Base-by-base conservation (phyloP, 2,113 vertebrate genomes). In the Capricornis sumatraensis region DNA sequence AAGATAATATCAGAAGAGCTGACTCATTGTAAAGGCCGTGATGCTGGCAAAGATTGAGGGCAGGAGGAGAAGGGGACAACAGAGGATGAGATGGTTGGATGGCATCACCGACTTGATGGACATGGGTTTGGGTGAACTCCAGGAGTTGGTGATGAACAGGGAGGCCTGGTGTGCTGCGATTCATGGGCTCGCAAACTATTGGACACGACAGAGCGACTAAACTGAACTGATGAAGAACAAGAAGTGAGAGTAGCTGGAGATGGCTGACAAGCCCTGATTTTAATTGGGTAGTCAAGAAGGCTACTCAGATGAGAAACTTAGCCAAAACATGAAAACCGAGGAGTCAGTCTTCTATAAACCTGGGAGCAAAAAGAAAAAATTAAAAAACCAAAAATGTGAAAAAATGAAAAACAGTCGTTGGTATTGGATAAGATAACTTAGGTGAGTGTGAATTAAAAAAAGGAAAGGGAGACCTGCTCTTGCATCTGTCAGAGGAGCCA, bases 111-210 rank as follows among this genome's bases (percentile, higher is more conserved):
- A 57, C 23, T 57, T 1, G 9, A 57, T 25, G 55, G 9, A 57
- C 55, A 4, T 25, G 55, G 1, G 55, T 57, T 0, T 57, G 9
- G 8, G 23, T 57, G 23, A 25, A 57, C 23, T 57, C 23, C 1
- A 1, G 23, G 23, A 57, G 55, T 10, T 57, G 55, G 23, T 57
- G 23, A 57, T 57, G 55, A 2, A 25, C 3, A 57, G 8, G 23
- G 21, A 57, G 0, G 23, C 55, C 55, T 57, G 21, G 23, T 0
- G 23, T 4, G 55, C 55, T 57, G 1, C 23, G 0, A 4, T 57
- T 57, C 8, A 57, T 4, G 55, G 21, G 23, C 9, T 57, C 1
- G 0, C 21, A 57, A 57, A 25, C 0, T 10, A 21, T 57, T 0
- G 1, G 23, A 57, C 23, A 25, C 3, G 3, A 57, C 8, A 25